Percentiles rank a stretch among this genome's conserved stretches.
These are phyloP conservation scores for Plusia festucae DNA, from an alignment of 2,888 invertebrate species.

Conservation along the genomic window DNA sequence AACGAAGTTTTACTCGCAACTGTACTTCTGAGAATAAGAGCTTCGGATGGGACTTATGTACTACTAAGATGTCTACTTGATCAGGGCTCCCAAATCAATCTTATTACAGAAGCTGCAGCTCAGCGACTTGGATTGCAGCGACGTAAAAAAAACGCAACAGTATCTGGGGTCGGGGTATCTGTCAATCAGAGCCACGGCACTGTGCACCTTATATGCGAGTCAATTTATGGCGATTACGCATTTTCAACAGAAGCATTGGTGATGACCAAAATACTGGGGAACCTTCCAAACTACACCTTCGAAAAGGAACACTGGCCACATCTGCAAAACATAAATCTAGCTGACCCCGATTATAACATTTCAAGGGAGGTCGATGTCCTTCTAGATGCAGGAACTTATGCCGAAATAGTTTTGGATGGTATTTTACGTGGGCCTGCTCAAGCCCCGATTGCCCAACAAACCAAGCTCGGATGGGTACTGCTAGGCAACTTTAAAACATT, in stretches of 20 bases:
- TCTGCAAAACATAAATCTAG: slow-evolving; percentile 6
- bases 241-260: slow-evolving; percentile 6
- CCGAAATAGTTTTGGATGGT: slow-evolving; percentile 5
- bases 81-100: slow-evolving; percentile 8
- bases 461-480: slow-evolving; percentile 10
- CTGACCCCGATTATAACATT: slow-evolving; percentile 6
- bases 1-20: slow-evolving; percentile 11
- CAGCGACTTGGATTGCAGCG: slow-evolving; percentile 11
- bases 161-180: slow-evolving; percentile 1
- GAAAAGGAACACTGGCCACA: slow-evolving; percentile 11
- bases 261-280: slow-evolving; percentile 6
- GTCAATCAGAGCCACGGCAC: slow-evolving; percentile 7
- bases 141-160: slow-evolving; percentile 7
- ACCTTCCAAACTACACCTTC: slow-evolving; percentile 9
- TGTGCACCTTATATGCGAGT: neutral
- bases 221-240: slow-evolving; percentile 6
- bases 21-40: neutral
- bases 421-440: neutral
- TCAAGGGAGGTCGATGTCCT: slow-evolving; percentile 8
- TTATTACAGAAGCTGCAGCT: slow-evolving; percentile 7
- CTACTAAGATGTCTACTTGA: slow-evolving; percentile 7
- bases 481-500: slow-evolving; percentile 3
- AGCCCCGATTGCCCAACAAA: slow-evolving; percentile 10
- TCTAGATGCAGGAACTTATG: slow-evolving; percentile 5
- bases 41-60: neutral